Evolutionary conservation across 2,797 vertebrate genomes (phyloP).

Genomic region (Onychomys torridus): DNA sequence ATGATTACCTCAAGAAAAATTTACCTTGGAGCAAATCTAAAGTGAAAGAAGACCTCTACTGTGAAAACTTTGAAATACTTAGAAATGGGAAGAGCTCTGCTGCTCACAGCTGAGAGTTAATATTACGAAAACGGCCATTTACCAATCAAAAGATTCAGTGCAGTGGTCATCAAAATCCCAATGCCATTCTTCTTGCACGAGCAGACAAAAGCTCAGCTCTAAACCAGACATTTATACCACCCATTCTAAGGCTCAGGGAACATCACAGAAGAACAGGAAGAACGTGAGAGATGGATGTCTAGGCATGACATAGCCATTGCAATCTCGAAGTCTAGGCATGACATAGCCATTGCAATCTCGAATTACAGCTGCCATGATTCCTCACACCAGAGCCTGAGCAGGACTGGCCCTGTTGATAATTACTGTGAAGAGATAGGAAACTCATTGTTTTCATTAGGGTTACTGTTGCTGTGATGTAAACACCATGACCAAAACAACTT

Average conservation of each 20-base stretch:
- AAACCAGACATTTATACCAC: not conserved
- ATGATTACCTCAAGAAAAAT: not conserved
- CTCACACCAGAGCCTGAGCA: not conserved
- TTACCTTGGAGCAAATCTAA: not conserved
- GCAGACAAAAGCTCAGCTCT: not conserved
- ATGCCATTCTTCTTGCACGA: not conserved
- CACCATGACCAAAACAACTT: not conserved
- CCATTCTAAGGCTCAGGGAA: not conserved
- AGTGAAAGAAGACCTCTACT: not conserved
- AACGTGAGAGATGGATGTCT: not conserved
- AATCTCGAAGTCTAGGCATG: not conserved
- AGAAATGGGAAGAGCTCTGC: not conserved
- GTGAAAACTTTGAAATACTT: not conserved
- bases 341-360: not conserved
- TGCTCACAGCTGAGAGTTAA: not conserved
- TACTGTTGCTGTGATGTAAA: not conserved
- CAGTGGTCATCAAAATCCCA: not conserved
- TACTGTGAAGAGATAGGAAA: not conserved
- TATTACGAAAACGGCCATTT: not conserved
- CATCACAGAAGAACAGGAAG: not conserved
- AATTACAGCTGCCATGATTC: not conserved
- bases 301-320: not conserved
- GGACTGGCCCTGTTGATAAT: no score
- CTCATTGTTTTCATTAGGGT: not conserved
- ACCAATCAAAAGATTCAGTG: not conserved